Conservation (phyloP, 2,113 vertebrate species). For the Myiozetetes cayanensis region DNA sequence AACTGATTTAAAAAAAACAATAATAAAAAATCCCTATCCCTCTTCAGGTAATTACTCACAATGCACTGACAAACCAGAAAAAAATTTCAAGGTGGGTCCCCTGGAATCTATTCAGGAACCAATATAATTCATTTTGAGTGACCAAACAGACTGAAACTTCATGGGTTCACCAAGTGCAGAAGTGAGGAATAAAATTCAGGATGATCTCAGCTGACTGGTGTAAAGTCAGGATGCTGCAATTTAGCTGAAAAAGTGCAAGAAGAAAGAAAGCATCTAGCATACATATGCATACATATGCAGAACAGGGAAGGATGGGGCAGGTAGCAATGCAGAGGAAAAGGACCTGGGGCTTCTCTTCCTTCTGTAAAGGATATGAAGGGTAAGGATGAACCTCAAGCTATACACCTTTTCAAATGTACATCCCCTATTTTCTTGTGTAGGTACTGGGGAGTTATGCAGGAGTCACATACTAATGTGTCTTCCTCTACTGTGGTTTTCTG, state of each 20-base stretch:
- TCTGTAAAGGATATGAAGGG: not conserved
- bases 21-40: not conserved
- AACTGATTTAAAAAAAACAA: not conserved
- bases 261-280: not conserved
- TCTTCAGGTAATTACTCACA: not conserved
- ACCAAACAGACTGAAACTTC: not conserved
- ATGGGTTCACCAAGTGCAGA: not conserved
- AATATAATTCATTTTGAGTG: not conserved
- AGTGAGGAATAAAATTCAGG: not conserved
- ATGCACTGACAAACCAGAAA: not conserved
- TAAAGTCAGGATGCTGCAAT: not conserved
- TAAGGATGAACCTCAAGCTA: not conserved
- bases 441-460: not conserved
- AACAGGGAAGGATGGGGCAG: not conserved
- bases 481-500: not conserved
- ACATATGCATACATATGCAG: not conserved
- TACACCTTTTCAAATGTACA: not conserved
- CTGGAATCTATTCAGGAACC: not conserved
- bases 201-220: not conserved
- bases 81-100: not conserved
- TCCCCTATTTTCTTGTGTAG: not conserved
- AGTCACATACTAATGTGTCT: accelerated
- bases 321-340: not conserved
- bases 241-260: not conserved
- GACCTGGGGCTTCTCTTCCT: not conserved